Evolutionary conservation across 2,888 invertebrate species (phyloP).

Genomic region (Euproctis similis): DNA sequence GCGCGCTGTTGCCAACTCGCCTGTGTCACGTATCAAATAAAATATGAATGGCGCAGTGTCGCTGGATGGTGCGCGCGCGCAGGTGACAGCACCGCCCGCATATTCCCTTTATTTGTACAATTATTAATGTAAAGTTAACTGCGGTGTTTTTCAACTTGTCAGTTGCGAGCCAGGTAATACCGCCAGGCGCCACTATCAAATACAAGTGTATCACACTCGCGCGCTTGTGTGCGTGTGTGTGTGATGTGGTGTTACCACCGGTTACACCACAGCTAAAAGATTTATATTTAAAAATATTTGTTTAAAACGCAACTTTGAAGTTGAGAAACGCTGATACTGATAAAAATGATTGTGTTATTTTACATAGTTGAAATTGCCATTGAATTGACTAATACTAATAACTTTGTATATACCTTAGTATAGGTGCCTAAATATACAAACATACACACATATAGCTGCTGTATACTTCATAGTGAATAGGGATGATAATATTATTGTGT

Average conservation of each 20-base stretch:
- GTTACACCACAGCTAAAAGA: too few species aligned
- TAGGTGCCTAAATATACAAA: conserved; percentile 28
- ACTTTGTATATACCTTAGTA: conserved; percentile 38
- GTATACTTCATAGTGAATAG: conserved; percentile 33
- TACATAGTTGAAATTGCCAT: conserved; percentile 48
- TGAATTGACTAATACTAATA: conserved; percentile 38
- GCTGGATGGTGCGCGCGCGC: conserved; percentile 17
- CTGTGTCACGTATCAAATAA: conserved; percentile 16
- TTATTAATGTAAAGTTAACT: conserved; percentile 29
- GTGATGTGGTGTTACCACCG: too few species aligned
- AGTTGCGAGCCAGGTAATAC: too few species aligned
- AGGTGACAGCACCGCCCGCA: conserved; percentile 12
- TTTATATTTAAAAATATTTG: too few species aligned
- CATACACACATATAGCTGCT: conserved; percentile 28
- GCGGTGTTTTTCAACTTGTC: too few species aligned
- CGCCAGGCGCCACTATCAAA: too few species aligned
- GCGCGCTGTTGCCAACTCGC: conserved; percentile 24
- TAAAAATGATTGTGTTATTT: conserved; percentile 31
- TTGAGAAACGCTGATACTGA: too few species aligned
- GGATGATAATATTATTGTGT: too few species aligned
- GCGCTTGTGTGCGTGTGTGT: too few species aligned
- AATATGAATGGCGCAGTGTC: too few species aligned
- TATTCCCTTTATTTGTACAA: conserved; percentile 24
- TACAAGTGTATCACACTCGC: too few species aligned
- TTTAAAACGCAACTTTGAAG: too few species aligned